Evolutionary conservation across 2,888 invertebrate species (phyloP), one percentile per base, ranked within the genome.

Genomic region (Strigamia transsilvanica): DNA sequence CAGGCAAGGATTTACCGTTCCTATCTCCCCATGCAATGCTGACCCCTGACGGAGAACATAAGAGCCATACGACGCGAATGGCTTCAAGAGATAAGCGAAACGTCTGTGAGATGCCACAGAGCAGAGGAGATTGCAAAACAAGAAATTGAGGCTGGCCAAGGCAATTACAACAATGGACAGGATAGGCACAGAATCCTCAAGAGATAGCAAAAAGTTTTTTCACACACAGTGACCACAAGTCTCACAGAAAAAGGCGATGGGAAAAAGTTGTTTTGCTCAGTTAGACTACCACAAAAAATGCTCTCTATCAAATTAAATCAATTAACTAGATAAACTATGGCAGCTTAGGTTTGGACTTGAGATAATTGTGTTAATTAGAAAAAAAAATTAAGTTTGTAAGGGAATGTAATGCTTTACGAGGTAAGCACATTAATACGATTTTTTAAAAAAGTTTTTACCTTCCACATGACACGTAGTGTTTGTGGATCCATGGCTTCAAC

Each of bases 401-500:
- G 61, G 18, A 61, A 21, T 61, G 46, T 46, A 46, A 46, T 61
- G 21, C 23, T 23, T 23, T 32, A 73, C 12, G 32, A 73, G 73
- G 27, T 27, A 73, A 73, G 23, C 23, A 73, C n/a, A 32, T 23
- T 23, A 51, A 51, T 32, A 27, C 27, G 5, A 23, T 73, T 27
- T 32, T 12, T 6, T 73, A 5, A 1, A n/a, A 4, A 4, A 21
- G 9, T 34, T 80, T 85, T 41, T 83, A 84, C 84, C 83, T 92
- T 84, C 32, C 88, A 88, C 7, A 86, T 85, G 21, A 88, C 87
- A 82, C 86, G 85, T 1, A 88, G 84, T 12, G 87, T 85, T 83
- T 87, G 87, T 15, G 88, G 87, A 7, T 87, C 87, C 10, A 86
- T 85, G 6, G 88, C 87, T 51, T 85, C 85, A 13, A 87, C 87